Evolutionary conservation across 2,797 vertebrate species (phyloP).

Genomic region (Sus cebifrons): DNA sequence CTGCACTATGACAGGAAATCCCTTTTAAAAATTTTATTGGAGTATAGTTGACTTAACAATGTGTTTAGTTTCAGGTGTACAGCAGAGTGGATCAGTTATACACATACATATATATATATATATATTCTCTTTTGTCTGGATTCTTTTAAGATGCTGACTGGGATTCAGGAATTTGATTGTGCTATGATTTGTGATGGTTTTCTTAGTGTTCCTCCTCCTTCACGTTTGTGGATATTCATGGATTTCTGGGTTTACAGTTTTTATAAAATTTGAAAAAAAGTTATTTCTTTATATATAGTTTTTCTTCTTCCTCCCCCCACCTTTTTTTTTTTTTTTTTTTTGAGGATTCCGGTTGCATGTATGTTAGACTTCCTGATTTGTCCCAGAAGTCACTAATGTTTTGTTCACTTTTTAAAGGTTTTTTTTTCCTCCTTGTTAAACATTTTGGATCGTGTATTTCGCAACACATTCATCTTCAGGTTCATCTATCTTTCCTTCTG

Average conservation of each 20-base stretch:
- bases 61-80: too few species aligned
- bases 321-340: background rate
- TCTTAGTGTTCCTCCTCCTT: background rate
- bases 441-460: background rate
- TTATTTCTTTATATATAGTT: background rate
- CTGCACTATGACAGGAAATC: too few species aligned
- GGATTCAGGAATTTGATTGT: background rate
- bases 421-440: background rate
- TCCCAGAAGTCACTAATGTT: background rate
- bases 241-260: background rate
- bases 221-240: background rate
- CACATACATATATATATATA: too few species aligned
- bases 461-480: background rate
- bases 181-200: background rate
- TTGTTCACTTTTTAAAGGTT: background rate
- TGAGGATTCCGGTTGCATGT: background rate
- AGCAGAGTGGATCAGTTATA: too few species aligned
- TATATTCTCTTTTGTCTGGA: background rate
- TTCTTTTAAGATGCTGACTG: background rate
- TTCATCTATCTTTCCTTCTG: background rate
- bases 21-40: too few species aligned
- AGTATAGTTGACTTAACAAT: too few species aligned
- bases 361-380: background rate
- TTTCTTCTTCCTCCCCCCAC: too few species aligned
- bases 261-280: slow-evolving; percentile 17